Evolutionary conservation across 2,797 vertebrate species (phyloP).

Genomic region (Myotis pilosus): DNA sequence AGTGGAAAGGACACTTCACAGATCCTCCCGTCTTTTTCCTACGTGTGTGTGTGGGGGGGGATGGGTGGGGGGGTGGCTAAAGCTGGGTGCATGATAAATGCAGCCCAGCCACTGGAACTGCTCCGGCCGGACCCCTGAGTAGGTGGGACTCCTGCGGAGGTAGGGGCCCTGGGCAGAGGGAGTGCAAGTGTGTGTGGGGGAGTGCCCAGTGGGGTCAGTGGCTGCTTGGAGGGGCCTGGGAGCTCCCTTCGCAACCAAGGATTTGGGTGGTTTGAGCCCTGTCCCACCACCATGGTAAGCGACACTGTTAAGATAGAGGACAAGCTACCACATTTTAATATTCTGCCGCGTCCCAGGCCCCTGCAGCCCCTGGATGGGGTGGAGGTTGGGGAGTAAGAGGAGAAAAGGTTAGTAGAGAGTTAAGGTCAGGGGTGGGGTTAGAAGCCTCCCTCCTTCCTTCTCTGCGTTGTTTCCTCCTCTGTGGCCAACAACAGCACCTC

Average conservation of each 20-base stretch:
- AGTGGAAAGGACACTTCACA: too few species aligned
- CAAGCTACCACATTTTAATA: not conserved
- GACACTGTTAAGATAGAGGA: not conserved
- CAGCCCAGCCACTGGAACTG: too few species aligned
- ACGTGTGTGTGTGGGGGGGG: too few species aligned
- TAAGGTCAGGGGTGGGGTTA: not conserved
- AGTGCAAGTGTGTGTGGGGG: accelerated
- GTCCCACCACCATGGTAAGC: not conserved
- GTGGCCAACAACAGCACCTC: not conserved
- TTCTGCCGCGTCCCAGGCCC: not conserved
- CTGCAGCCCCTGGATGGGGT: not conserved
- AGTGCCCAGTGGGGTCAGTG: not conserved
- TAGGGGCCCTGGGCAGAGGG: not conserved
- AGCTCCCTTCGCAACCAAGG: not conserved
- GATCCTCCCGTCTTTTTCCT: not conserved
- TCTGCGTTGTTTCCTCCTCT: not conserved
- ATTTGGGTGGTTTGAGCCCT: not conserved
- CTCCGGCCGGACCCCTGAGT: too few species aligned
- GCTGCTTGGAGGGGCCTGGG: not conserved
- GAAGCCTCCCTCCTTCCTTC: not conserved
- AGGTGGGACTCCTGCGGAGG: accelerated
- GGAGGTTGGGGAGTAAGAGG: not conserved
- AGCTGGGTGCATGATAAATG: too few species aligned
- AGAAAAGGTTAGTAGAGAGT: too few species aligned
- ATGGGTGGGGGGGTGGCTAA: too few species aligned